Evolutionary conservation across 2,797 vertebrate genomes (phyloP).

Genomic region (Sebastes nivosus): DNA sequence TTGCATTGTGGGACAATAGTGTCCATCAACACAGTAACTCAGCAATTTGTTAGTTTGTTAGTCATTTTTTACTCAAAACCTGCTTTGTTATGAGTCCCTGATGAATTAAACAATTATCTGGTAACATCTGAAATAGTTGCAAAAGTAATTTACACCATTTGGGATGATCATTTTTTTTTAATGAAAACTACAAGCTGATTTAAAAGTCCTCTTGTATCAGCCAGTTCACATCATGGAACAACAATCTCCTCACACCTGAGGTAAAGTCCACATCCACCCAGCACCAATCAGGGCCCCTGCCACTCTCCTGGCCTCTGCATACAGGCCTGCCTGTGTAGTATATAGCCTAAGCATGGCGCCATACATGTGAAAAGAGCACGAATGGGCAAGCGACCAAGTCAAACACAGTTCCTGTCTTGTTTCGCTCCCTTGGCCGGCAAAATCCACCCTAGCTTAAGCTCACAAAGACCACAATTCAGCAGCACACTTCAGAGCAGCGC

Average conservation of each 20-base stretch:
- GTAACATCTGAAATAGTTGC: background rate
- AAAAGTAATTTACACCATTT: background rate
- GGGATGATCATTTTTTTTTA: background rate
- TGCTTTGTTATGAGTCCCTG: background rate
- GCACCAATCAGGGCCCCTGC: constrained; percentile 32
- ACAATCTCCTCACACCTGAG: constrained; percentile 56
- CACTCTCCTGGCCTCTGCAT: constrained; percentile 39
- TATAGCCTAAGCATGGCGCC: constrained; percentile 42
- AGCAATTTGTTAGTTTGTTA: too few relatives aligned
- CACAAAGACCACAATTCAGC: constrained; percentile 84
- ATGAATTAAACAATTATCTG: background rate
- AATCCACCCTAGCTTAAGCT: constrained; percentile 61
- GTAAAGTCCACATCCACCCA: constrained; percentile 57
- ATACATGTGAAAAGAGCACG: constrained; percentile 54
- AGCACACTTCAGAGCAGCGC: constrained; percentile 55
- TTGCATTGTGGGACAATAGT: background rate
- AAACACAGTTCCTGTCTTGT: constrained; percentile 77
- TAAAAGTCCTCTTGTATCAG: background rate
- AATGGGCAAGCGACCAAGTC: constrained; percentile 74
- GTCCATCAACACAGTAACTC: background rate
- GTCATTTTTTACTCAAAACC: background rate
- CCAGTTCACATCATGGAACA: constrained; percentile 38
- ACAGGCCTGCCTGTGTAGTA: constrained; percentile 58
- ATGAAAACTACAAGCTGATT: background rate
- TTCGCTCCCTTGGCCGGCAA: constrained; percentile 62